Evolutionary conservation across 2,797 vertebrate species (phyloP).

Genomic region (Ciconia nigra): DNA sequence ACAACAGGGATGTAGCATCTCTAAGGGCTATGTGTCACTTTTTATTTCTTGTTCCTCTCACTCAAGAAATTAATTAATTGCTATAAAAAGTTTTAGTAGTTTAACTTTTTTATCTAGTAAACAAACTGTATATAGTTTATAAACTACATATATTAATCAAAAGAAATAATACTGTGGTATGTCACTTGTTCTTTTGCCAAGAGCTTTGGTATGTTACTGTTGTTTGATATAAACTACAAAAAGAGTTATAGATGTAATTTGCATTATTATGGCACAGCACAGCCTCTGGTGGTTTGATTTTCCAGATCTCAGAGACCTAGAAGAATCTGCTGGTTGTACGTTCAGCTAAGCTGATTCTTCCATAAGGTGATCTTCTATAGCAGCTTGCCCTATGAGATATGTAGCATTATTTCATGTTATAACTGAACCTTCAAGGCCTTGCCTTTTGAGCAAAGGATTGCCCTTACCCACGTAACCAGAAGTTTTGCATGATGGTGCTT

Average conservation of each 20-base stretch:
- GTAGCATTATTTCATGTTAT: not conserved
- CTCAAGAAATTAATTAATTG: not conserved
- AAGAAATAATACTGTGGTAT: not conserved
- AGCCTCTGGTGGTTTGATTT: not conserved
- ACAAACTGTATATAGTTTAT: not conserved
- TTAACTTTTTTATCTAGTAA: not conserved
- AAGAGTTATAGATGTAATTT: not conserved
- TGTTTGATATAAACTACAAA: not conserved
- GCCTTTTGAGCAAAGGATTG: not conserved
- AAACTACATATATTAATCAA: not conserved
- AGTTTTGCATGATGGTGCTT: not conserved
- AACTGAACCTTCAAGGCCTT: not conserved
- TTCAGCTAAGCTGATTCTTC: not conserved
- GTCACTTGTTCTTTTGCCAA: not conserved
- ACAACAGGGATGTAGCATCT: not conserved
- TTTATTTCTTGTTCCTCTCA: not conserved
- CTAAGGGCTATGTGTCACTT: not conserved
- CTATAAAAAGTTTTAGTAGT: not conserved
- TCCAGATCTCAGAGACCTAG: not conserved
- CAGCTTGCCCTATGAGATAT: not conserved
- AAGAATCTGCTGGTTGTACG: not conserved
- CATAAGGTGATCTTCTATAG: not conserved
- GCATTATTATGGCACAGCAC: not conserved
- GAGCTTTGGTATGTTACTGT: constrained; percentile 15
- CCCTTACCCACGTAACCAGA: not conserved